Evolutionary conservation across 1,140 invertebrate species (phyloP), one percentile per base, ranked within the genome.

Genomic region (Polyergus mexicanus): DNA sequence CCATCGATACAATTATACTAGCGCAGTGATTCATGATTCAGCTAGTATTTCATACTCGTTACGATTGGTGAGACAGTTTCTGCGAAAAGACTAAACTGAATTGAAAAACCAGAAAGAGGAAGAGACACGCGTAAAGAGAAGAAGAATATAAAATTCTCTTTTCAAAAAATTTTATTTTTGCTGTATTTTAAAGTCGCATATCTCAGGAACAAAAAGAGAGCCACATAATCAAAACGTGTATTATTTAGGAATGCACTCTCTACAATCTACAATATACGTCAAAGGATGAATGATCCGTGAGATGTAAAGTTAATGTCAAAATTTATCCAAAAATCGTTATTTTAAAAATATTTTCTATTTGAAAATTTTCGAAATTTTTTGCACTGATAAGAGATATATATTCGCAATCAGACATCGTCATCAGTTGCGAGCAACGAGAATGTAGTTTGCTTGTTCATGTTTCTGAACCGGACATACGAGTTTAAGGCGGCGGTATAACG

Each of bases 1-100:
- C 35, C 11, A 44, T 75, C 68, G 35, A 8, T 16, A 44, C 63
- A 86, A 87, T 86, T 88, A 88, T 86, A 63, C 69, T 85, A 72
- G 65, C n/a, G 25, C 66, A 56, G n/a, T n/a, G n/a, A n/a, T n/a
- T 25, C 44, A 32, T 16, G 60, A 83, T 71, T 51, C 71, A 58
- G 13, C 13, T 80, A 54, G 35, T 56, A 51, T 54, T 16, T 58
- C 54, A 51, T 58, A 35, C 63, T 38, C 69, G 35, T 51, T 56
- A 44, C 85, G 76, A 88, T 86, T 76, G 86, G 83, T 86, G 76
- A 76, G 10, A 56, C 47, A 32, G 28, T 65, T 75, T 71, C 56
- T 65, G 56, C 60, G 41, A 38, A 47, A 28, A 66, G 75, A 74
- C 25, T 78, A 69, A 77, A 69, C 10, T 41, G 58, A 47, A 56